Percentiles rank a stretch among this genome's conserved stretches.
phyloP scores from a whole-genome alignment of 2,888 invertebrate species.

The Leptinotarsa peninsularis region DNA sequence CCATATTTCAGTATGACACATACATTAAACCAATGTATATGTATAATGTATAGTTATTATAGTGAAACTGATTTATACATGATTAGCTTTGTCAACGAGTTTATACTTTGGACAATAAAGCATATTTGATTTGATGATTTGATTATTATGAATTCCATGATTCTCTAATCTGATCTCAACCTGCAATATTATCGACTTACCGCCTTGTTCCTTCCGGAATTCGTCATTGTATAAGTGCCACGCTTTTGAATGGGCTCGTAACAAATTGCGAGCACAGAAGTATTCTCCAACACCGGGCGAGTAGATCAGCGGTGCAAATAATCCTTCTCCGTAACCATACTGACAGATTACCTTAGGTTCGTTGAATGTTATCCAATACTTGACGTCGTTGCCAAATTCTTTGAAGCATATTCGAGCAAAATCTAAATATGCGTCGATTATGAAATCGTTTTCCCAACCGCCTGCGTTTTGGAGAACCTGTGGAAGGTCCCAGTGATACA shows the following conservation, averaged over 20 bases:
- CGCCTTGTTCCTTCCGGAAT: slow-evolving; percentile 69
- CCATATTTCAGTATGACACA: too few species aligned
- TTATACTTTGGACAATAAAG: too few species aligned
- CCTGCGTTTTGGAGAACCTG: slow-evolving; percentile 70
- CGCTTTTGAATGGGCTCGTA: slow-evolving; percentile 75
- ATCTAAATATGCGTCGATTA: slow-evolving; percentile 71
- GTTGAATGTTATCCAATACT: slow-evolving; percentile 70
- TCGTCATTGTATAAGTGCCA: slow-evolving; percentile 72
- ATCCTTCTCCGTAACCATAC: slow-evolving; percentile 48
- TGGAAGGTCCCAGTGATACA: slow-evolving; percentile 71
- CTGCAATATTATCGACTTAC: slow-evolving; percentile 13
- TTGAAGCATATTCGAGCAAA: slow-evolving; percentile 67
- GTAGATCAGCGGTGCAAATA: slow-evolving; percentile 60
- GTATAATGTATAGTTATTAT: too few species aligned
- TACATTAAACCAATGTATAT: too few species aligned
- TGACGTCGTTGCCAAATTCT: slow-evolving; percentile 55
- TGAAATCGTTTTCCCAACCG: slow-evolving; percentile 74
- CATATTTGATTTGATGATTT: too few species aligned
- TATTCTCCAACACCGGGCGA: slow-evolving; percentile 70
- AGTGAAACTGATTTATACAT: too few species aligned
- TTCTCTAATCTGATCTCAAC: too few species aligned
- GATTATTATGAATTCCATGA: too few species aligned
- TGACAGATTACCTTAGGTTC: slow-evolving; percentile 58
- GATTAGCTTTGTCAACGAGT: too few species aligned
- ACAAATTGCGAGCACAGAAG: slow-evolving; percentile 72